Base-by-base conservation (phyloP, 2,113 vertebrate genomes). In the Ibidorhyncha struthersii region DNA sequence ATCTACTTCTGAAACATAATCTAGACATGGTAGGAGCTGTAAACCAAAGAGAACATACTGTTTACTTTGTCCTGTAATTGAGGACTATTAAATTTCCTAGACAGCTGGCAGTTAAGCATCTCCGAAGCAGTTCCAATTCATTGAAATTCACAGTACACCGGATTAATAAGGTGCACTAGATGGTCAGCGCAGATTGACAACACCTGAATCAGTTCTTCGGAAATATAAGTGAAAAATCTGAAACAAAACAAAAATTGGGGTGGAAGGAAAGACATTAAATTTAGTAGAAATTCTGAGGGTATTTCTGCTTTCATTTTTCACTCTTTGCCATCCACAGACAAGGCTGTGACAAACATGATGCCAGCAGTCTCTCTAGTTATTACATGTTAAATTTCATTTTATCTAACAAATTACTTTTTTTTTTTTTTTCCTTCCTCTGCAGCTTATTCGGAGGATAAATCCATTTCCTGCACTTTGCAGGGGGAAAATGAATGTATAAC, bases 401-500 rank as follows among this genome's bases (percentile, higher is more conserved):
- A 95, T 72, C 83, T 97, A 89, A 91, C 89, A 41, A 97, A 97
- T 96, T 34, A 90, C 69, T 95, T 93, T 84, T 98, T 96, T 9
- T 95, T 93, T 84, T 98, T 96, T 9, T 30, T 50, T 30, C 2
- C 88, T 96, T 91, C 97, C 85, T 88, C 94, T 98, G 90, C 98
- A 99, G 99, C 99, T 97, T 98, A 98, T 97, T 98, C 98, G 91
- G 98, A 98, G 96, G 98, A 98, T 88, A 98, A 97, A 96, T 98
- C 98, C 81, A 97, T 99, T 97, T 92, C 96, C 86, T 99, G 99
- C 98, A 98, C 97, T 69, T 95, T 99, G 93, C 99, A 98, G 98
- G 99, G 97, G 47, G 98, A 99, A 97, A 99, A 99, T 45, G 99
- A 99, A 97, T 99, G 99, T 95, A 96, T 98, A 97, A 98, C 99